Evolutionary conservation across 2,113 vertebrate species (phyloP).

Genomic region (Pontoporia blainvillei): DNA sequence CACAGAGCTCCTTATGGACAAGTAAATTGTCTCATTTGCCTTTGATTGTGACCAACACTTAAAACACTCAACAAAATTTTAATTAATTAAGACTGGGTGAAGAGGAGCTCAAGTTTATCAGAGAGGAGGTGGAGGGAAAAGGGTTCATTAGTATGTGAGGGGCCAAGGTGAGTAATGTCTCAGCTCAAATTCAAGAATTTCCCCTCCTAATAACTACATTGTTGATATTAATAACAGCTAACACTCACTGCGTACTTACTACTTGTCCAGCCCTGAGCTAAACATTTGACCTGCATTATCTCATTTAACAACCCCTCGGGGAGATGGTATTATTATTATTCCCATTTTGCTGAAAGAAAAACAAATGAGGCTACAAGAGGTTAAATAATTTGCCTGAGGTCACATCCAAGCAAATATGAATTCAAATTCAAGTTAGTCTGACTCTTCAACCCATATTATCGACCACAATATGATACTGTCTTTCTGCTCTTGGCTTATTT

Average conservation of each 20-base stretch:
- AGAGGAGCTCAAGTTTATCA: background rate
- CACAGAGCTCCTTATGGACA: background rate
- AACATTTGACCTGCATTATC: background rate
- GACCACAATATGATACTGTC: no score
- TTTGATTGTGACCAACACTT: background rate
- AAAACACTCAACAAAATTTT: background rate
- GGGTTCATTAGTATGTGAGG: background rate
- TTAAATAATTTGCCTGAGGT: background rate
- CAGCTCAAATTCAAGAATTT: background rate
- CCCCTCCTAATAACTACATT: background rate
- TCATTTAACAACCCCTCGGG: background rate
- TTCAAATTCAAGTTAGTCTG: background rate
- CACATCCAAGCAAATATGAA: background rate
- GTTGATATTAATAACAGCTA: background rate
- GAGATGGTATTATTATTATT: background rate
- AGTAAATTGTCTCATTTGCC: background rate
- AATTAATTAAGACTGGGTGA: background rate
- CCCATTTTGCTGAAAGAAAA: background rate
- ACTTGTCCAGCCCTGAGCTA: background rate
- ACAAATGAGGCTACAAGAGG: background rate
- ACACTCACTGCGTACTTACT: background rate
- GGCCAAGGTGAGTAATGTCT: background rate
- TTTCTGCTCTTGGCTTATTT: conserved; percentile 10
- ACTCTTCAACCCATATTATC: background rate
- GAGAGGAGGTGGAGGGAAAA: background rate